Percentiles rank a stretch among this genome's conserved stretches.
Evolutionary conservation across 2,888 invertebrate genomes (phyloP).

Genomic region (Machimus atricapillus): DNA sequence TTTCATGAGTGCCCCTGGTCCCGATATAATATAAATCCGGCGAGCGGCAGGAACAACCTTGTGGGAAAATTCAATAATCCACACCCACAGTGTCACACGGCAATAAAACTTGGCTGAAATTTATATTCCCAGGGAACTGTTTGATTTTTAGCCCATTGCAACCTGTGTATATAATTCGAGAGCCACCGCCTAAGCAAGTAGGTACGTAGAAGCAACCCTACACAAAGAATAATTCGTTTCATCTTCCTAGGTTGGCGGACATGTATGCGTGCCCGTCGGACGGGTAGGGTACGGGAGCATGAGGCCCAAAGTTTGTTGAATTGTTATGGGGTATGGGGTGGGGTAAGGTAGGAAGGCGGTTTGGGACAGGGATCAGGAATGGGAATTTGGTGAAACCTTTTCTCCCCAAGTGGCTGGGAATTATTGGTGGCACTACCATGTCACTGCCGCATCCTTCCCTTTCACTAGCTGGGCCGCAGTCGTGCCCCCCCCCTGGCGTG

Average conservation of each 20-base stretch:
- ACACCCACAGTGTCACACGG: conserved; percentile 11
- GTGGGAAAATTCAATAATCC: neutral
- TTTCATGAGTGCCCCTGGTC: no score
- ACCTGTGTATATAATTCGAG: neutral
- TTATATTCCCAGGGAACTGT: no score
- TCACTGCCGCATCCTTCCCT: conserved; percentile 31
- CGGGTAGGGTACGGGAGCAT: neutral
- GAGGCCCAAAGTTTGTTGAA: neutral
- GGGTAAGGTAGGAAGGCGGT: neutral
- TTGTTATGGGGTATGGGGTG: neutral
- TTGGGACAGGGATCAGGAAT: neutral
- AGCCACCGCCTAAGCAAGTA: neutral
- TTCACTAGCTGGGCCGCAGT: conserved; percentile 2
- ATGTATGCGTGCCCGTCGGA: no score
- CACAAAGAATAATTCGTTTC: no score
- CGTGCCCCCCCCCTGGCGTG: neutral
- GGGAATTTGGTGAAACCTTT: conserved; percentile 8
- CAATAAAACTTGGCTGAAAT: neutral
- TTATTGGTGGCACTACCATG: conserved; percentile 29
- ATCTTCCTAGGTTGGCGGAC: no score
- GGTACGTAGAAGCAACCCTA: no score
- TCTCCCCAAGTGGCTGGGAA: conserved; percentile 28
- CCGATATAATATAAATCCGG: no score
- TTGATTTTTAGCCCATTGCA: no score
- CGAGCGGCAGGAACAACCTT: no score